Percentiles rank a stretch among this genome's conserved stretches.
Evolutionary conservation across 1,140 invertebrate genomes (phyloP).

Genomic region (Galleria mellonella): DNA sequence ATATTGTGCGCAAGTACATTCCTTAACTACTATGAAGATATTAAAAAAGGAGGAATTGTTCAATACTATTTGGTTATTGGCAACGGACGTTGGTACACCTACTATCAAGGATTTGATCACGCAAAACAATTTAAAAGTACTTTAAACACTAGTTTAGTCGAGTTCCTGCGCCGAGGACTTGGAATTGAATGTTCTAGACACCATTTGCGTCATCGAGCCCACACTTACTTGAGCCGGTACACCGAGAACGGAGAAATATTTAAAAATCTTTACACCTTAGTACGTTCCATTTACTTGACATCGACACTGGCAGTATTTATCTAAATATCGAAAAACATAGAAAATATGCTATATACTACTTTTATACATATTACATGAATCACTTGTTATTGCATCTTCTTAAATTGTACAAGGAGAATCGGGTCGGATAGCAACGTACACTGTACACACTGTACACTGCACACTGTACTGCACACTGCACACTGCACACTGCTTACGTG

Average conservation of each 20-base stretch:
- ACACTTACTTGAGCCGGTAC: background rate
- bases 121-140: slow-evolving; percentile 29
- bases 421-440: background rate
- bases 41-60: slow-evolving; percentile 55
- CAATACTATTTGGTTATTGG: slow-evolving; percentile 68
- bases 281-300: slow-evolving; percentile 25
- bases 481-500: background rate
- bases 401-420: slow-evolving; percentile 42
- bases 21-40: slow-evolving; percentile 57
- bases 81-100: slow-evolving; percentile 50
- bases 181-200: background rate
- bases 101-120: slow-evolving; percentile 37
- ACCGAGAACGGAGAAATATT: slow-evolving; percentile 12
- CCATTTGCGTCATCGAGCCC: no score
- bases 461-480: background rate
- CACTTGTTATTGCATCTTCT: slow-evolving; percentile 64
- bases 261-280: slow-evolving; percentile 17
- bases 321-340: slow-evolving; percentile 69
- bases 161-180: slow-evolving; percentile 17
- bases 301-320: slow-evolving; percentile 62
- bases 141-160: slow-evolving; percentile 27
- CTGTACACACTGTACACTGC: no score
- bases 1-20: slow-evolving; percentile 60
- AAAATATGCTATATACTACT: slow-evolving; percentile 64
- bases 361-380: slow-evolving; percentile 65